Evolutionary conservation across 2,888 invertebrate genomes (phyloP), one percentile per base, ranked within the genome.

Genomic region (Acholoe squamosa): DNA sequence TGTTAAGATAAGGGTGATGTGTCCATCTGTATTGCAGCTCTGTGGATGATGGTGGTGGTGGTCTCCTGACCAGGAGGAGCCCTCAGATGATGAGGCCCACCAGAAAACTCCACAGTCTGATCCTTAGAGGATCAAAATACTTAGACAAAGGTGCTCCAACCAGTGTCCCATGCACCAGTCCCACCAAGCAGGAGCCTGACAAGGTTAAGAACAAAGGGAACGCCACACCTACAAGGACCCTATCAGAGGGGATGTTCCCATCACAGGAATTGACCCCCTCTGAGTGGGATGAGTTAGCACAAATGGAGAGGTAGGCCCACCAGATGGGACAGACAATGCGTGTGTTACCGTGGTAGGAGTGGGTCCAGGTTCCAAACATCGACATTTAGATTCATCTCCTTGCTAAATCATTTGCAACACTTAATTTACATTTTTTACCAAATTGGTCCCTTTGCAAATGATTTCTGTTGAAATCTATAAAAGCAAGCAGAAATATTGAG

Each of bases 281-380:
- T 54, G 86, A 86, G 54, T 86, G 14, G 22, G 86, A 86, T 0
- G 86, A 86, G 52, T 28, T 86, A 7, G 52, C 86, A 25, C 86
- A 54, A 52, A 14, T 86, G 22, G 86, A 86, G 54, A 86, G 86
- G 86, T 86, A 84, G 84, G 84, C 14, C n/a, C n/a, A 43, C 43
- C 43, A 43, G 43, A 43, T 43, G 43, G 43, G 43, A 3, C 43
- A 43, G 3, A 43, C 43, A 43, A 10, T 43, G 3, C 10, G 43
- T 43, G 43, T 43, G 43, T 10, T 43, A 43, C 19, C n/a, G 54
- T 54, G 54, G 54, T 61, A 61, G n/a, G 61, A 61, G n/a, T 61
- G 61, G n/a, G 61, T 54, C 61, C 19, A 61, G 61, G n/a, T 61
- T 61, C 22, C 61, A 61, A 61, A 61, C 61, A 61, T 61, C 19